A percentile compares a stretch with the other conserved stretches of the same genome.
phyloP scores from a whole-genome alignment of 2,888 invertebrate species.

The Lycocerus yunnanus region DNA sequence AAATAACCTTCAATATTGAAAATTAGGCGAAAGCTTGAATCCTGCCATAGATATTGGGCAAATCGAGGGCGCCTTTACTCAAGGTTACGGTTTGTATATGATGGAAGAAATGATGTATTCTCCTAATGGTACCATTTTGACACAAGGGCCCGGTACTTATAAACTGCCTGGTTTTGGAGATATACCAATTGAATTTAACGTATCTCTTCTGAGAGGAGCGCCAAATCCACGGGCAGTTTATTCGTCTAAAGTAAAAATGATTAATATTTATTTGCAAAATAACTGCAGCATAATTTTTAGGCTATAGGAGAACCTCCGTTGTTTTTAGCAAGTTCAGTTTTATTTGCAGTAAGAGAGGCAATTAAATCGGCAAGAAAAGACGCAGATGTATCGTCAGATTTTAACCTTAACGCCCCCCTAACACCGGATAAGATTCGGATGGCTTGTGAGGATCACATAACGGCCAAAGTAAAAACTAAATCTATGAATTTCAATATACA shows the following conservation, averaged over 20 bases:
- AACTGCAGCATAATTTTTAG: conserved; percentile 55
- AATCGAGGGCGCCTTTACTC: conserved; percentile 94
- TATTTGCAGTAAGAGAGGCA: conserved; percentile 90
- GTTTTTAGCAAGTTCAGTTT: conserved; percentile 84
- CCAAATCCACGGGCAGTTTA: conserved; percentile 90
- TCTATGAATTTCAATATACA: not conserved
- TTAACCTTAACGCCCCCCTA: conserved; percentile 80
- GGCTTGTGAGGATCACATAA: conserved; percentile 86
- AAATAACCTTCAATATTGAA: not conserved
- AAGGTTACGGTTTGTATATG: conserved; percentile 92
- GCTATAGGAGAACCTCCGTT: conserved; percentile 96
- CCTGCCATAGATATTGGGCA: conserved; percentile 97
- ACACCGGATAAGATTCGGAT: conserved; percentile 87
- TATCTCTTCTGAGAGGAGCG: conserved; percentile 85
- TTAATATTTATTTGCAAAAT: not conserved
- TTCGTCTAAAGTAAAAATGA: conserved; percentile 81
- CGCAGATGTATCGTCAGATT: conserved; percentile 63
- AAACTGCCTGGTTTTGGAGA: conserved; percentile 93
- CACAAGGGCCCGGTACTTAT: conserved; percentile 91
- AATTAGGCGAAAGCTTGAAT: conserved; percentile 79
- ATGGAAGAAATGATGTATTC: conserved; percentile 89
- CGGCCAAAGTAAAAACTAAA: conserved; percentile 64
- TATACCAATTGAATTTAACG: conserved; percentile 91
- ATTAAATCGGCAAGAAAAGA: conserved; percentile 78
- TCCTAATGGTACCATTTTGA: conserved; percentile 78